Evolutionary conservation across 35 echinoderm and acorn worm genomes (phyloP), one percentile per base, ranked within the genome.

Genomic region (Diadema setosum): DNA sequence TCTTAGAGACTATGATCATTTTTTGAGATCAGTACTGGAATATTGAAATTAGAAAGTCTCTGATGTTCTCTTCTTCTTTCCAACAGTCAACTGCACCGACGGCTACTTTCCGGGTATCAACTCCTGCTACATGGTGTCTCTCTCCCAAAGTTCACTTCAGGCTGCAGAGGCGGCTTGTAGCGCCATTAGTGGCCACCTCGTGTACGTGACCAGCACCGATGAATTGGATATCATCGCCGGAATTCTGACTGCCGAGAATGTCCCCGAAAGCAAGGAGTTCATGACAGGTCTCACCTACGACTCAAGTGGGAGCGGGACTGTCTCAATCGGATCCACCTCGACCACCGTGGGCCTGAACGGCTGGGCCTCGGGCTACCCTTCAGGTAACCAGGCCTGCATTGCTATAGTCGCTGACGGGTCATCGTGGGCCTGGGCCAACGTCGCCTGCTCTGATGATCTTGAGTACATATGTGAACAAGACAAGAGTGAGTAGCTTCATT

Each of bases 401-500:
- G 93, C 75, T 26, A 75, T 91, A 81, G 84, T 83, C 45, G 45
- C 46, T 30, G 86, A 88, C 31, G 89, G 82, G 43, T 46, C 82
- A 3, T 75, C 42, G 4, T 95, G 93, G 93, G 65, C 41, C 26
- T 95, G 89, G 85, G 58, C 64, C 12, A 95, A 95, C 52, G 48
- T 91, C n/a, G 93, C 83, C 30, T 95, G 93, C 52, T 23, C 76
- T 32, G 17, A 35, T 4, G 50, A 60, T 44, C 74, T 52, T 3
- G 83, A 39, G 5, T 95, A 91, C 80, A 91, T 95, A 65, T 95
- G 93, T 87, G 89, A 95, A 78, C 84, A 87, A 70, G 87, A 95
- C 29, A 81, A 60, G 84, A 82, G 93, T 95, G 75, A 83, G 93
- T 83, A 18, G n/a, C n/a, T n/a, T n/a, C n/a, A n/a, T n/a, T n/a